Evolutionary conservation across 1,140 invertebrate genomes (phyloP).

Genomic region (Pseudomyrmex pallidus): DNA sequence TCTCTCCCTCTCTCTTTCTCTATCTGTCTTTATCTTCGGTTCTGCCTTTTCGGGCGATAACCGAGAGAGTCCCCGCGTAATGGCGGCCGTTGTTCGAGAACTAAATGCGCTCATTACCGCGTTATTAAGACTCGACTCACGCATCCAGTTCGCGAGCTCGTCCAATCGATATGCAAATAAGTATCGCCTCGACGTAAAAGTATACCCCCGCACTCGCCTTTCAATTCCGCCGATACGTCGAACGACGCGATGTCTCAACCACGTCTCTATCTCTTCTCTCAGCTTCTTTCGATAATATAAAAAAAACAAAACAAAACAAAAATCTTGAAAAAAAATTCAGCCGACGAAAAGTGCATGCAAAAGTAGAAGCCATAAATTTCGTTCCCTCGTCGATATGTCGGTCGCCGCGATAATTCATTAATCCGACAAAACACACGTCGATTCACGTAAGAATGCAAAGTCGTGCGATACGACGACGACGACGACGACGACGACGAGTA

Average conservation of each 20-base stretch:
- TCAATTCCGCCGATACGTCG: conserved; percentile 24
- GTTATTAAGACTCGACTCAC: conserved; percentile 40
- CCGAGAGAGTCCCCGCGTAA: conserved; percentile 7
- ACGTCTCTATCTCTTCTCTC: conserved; percentile 16
- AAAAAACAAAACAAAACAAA: neutral
- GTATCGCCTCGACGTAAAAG: conserved; percentile 26
- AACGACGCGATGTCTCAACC: neutral
- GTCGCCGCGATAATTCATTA: conserved; percentile 34
- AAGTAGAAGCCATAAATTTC: conserved; percentile 17
- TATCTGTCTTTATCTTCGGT: no score
- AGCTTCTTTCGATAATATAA: neutral
- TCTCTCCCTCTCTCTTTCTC: neutral
- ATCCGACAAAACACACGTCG: conserved; percentile 34
- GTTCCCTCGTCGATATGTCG: neutral
- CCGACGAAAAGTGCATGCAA: neutral
- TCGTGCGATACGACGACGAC: conserved; percentile 32
- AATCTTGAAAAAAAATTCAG: neutral
- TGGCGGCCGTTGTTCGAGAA: conserved; percentile 17
- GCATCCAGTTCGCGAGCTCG: conserved; percentile 32
- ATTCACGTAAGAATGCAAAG: neutral
- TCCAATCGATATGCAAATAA: conserved; percentile 56
- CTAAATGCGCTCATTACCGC: conserved; percentile 47
- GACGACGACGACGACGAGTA: neutral
- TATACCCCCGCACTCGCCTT: neutral
- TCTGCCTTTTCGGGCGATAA: conserved; percentile 27